phyloP scores from a whole-genome alignment of 1,140 invertebrate species.

The Bursaphelenchus mucronatus region DNA sequence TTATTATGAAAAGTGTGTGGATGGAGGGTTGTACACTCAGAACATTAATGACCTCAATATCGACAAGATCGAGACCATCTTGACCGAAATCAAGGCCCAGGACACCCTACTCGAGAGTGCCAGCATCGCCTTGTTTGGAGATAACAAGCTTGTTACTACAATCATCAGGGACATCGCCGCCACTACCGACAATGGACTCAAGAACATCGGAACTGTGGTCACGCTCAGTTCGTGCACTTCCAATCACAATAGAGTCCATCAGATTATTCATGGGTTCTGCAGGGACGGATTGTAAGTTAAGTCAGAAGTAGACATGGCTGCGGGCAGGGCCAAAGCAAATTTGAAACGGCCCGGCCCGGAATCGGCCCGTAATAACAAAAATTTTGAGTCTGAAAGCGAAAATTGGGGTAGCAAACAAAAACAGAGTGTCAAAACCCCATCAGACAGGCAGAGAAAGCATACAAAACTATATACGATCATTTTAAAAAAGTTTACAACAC shows the following conservation, averaged over 20 bases:
- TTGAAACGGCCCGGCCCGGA: too few species aligned
- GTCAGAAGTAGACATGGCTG: not conserved
- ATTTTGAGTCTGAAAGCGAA: too few species aligned
- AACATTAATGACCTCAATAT: slow-evolving; percentile 21
- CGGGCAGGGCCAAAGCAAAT: too few species aligned
- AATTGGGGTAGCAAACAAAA: too few species aligned
- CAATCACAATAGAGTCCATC: slow-evolving; percentile 41
- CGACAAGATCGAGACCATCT: slow-evolving; percentile 17
- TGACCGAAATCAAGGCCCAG: slow-evolving; percentile 16
- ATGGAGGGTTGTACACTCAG: slow-evolving; percentile 9
- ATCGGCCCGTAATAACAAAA: too few species aligned
- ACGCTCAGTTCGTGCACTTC: slow-evolving; percentile 41
- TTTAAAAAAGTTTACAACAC: too few species aligned
- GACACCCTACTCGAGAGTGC: slow-evolving; percentile 8
- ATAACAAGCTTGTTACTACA: not conserved
- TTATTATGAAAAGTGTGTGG: slow-evolving; percentile 30
- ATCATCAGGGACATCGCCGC: slow-evolving; percentile 24
- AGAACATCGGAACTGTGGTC: slow-evolving; percentile 45
- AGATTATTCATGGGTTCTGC: slow-evolving; percentile 50
- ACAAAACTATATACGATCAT: too few species aligned
- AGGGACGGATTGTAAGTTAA: slow-evolving; percentile 48
- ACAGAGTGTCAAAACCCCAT: too few species aligned
- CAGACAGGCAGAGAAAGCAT: too few species aligned
- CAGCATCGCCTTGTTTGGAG: slow-evolving; percentile 9
- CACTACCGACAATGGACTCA: slow-evolving; percentile 23